Evolutionary conservation across 2,888 invertebrate genomes (phyloP), one percentile per base, ranked within the genome.

Genomic region (Phragmatobia fuliginosa): DNA sequence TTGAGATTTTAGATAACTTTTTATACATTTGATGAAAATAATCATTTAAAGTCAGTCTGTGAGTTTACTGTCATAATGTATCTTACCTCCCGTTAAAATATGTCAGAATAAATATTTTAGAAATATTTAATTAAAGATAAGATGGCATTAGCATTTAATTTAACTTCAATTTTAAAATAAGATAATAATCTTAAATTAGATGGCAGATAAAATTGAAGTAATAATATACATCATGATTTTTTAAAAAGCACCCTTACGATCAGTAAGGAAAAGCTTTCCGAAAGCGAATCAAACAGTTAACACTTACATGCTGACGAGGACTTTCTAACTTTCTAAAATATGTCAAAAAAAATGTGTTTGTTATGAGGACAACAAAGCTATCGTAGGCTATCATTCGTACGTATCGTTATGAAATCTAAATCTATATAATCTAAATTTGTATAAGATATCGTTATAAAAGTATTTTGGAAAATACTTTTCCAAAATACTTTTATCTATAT

Each of bases 271-370:
- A 62, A 59, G 49, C 66, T 65, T 62, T 45, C 68, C 58, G 58
- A 45, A 0, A 38, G 14, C 14, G 58, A 58, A 63, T 25, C 41
- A 62, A 41, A 68, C 63, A 59, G 38, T 68, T 64, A 45, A 61
- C 49, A 49, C 64, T 66, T 58, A 59, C 41, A 49, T 36, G 60
- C 28, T 68, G 64, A 60, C 59, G 60, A 68, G 41, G 63, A 68
- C 63, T 68, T 68, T 68, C 68, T 68, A 67, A 63, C 63, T 63
- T 68, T 68, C 63, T 63, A 68, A 68, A 68, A 63, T 38, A 58
- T 68, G 45, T 45, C 59, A 68, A 58, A 59, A 63, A 63, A 56
- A 32, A 45, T 66, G n/a, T 66, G 28, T 28, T 38, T 14, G 58
- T 41, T n/a, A 31, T 41, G 32, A 63, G 59, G 45, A 63, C 58